A percentile compares a stretch with the other conserved stretches of the same genome.
phyloP scores from a whole-genome alignment of 2,797 vertebrate genomes.

The Acipenser transmontanus region DNA sequence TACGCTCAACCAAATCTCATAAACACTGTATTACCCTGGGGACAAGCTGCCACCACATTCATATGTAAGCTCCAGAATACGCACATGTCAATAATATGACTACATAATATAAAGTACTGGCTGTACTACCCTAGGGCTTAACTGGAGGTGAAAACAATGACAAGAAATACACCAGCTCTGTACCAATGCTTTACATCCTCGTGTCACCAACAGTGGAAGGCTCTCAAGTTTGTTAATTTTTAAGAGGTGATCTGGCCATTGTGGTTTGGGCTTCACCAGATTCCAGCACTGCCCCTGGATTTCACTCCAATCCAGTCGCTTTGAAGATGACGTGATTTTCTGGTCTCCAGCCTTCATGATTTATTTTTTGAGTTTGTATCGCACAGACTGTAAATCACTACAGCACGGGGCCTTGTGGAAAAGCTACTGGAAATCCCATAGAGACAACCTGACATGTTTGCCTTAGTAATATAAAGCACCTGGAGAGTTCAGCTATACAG shows the following conservation, averaged over 20 bases:
- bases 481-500: slow-evolving; percentile 5
- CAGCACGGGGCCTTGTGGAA: background rate
- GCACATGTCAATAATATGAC: too few species aligned
- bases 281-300: background rate
- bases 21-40: too few species aligned
- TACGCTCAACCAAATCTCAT: too few species aligned
- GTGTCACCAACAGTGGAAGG: too few species aligned
- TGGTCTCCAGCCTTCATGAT: background rate
- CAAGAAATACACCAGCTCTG: too few species aligned
- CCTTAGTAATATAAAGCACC: slow-evolving; percentile 16
- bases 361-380: slow-evolving; percentile 14
- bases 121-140: too few species aligned
- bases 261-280: background rate
- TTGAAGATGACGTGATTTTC: slow-evolving; percentile 16
- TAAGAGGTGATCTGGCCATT: background rate
- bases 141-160: too few species aligned
- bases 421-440: slow-evolving; percentile 21
- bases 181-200: too few species aligned
- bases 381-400: slow-evolving; percentile 14
- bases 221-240: background rate
- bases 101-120: too few species aligned
- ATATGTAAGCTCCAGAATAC: too few species aligned
- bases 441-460: slow-evolving; percentile 1
- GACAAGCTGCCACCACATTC: too few species aligned
- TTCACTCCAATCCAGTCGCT: background rate